Evolutionary conservation across 1,140 invertebrate genomes (phyloP).

Genomic region (Lasioglossum albipes): DNA sequence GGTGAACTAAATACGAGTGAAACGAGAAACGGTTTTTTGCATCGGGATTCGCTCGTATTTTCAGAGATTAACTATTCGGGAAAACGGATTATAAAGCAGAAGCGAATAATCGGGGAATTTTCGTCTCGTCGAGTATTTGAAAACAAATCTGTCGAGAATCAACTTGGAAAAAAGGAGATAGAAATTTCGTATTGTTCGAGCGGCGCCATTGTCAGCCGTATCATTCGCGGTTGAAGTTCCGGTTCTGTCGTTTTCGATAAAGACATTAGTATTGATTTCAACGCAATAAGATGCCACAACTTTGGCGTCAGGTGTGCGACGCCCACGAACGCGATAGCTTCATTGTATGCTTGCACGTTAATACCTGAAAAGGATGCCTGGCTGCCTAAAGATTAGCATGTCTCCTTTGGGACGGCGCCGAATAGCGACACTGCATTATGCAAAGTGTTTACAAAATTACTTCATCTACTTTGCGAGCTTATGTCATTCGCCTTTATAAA

Average conservation of each 20-base stretch:
- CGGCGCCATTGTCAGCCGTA: no score
- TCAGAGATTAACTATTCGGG: neutral
- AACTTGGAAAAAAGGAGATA: neutral
- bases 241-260: neutral
- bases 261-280: conserved; percentile 1
- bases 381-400: neutral
- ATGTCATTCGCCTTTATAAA: neutral
- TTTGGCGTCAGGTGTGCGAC: neutral
- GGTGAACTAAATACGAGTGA: neutral
- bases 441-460: neutral
- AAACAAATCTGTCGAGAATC: neutral
- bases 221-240: neutral
- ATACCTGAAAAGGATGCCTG: neutral
- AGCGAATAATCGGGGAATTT: neutral
- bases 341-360: neutral
- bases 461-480: neutral
- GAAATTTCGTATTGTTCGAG: no score
- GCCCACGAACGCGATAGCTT: neutral
- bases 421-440: conserved; percentile 6
- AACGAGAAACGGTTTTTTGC: neutral
- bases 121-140: neutral
- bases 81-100: neutral
- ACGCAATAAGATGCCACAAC: neutral
- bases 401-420: neutral
- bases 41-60: neutral